Percentiles rank a stretch among this genome's conserved stretches.
Conservation (phyloP, 2,888 invertebrate genomes). For the Eilema griseolum region DNA sequence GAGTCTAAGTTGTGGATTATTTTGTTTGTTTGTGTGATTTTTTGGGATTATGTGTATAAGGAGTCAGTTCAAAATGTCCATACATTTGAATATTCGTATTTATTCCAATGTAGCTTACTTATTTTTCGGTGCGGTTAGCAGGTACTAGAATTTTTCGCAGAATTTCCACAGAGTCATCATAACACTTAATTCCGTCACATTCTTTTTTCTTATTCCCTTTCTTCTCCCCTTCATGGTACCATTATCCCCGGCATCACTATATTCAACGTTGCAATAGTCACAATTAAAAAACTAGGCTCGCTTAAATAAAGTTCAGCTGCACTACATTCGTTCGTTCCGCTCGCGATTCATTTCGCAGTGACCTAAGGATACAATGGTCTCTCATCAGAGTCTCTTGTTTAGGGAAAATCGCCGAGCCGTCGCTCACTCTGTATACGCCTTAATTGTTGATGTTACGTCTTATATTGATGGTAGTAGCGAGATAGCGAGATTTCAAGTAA, state of each 20-base stretch:
- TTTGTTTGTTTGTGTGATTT: not conserved
- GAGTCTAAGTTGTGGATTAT: not conserved
- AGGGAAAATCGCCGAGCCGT: conserved; percentile 62
- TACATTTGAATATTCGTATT: not conserved
- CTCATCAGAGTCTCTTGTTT: conserved; percentile 83
- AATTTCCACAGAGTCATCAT: not conserved
- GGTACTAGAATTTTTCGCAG: too few species aligned
- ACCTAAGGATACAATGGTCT: conserved; percentile 67
- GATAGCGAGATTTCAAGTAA: conserved; percentile 1
- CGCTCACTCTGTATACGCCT: conserved; percentile 62
- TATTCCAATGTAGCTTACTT: too few species aligned
- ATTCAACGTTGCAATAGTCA: not conserved
- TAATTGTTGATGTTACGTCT: conserved; percentile 66
- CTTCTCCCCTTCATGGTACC: not conserved
- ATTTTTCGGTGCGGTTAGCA: too few species aligned
- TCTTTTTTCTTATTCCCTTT: too few species aligned
- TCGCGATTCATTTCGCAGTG: conserved; percentile 48
- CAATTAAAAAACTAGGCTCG: conserved; percentile 24
- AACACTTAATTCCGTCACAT: not conserved
- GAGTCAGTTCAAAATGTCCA: not conserved
- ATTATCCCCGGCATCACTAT: not conserved
- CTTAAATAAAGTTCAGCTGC: conserved; percentile 44
- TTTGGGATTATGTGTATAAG: not conserved
- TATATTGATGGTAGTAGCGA: conserved; percentile 25
- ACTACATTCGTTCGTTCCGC: conserved; percentile 41